Base-by-base conservation (phyloP, 2,888 invertebrate species). In the Tipula confusa region DNA sequence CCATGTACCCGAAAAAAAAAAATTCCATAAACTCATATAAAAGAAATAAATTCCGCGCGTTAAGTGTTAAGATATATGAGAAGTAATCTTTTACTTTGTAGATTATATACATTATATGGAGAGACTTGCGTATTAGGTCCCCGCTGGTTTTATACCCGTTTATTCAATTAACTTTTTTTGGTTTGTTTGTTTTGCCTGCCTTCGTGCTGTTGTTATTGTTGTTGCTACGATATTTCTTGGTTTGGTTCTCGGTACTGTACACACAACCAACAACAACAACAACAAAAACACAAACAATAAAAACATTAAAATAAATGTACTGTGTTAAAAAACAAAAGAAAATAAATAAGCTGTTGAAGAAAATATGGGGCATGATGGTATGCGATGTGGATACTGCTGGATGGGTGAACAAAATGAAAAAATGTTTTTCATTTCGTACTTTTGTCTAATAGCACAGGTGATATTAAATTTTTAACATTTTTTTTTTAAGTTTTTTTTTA, bases 81-180 rank as follows among this genome's bases (percentile, higher is more conserved):
- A 64, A 24, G 64, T 24, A 64, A 64, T 64, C 64, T 64, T 64
- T 64, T 64, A 64, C 64, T 64, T 64, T 24, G 64, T 11, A 64
- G 24, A 64, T 18, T 24, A 24, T 33, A 33, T 24, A 64, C 64
- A 64, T 24, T 64, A 64, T 24, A 64, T 48, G 6, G 18, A 64
- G 64, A 11, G 64, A 64, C 18, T 64, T 64, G 18, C 18, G 64
- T 64, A 64, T 64, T 64, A 64, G 64, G 24, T 64, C 24, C 64
- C 64, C 64, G 64, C 64, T 64, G 64, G 24, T 64, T 64, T 64
- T 64, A 64, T 64, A 64, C 64, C 64, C 64, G 64, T 64, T 64
- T 64, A 64, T 64, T 64, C 64, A 64, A 64, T 64, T 64, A 64
- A 64, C 64, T 24, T 64, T 64, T 64, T 64, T 24, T 64, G n/a